Evolutionary conservation across 2,797 vertebrate genomes (phyloP).

Genomic region (Leucoraja ocellata): DNA sequence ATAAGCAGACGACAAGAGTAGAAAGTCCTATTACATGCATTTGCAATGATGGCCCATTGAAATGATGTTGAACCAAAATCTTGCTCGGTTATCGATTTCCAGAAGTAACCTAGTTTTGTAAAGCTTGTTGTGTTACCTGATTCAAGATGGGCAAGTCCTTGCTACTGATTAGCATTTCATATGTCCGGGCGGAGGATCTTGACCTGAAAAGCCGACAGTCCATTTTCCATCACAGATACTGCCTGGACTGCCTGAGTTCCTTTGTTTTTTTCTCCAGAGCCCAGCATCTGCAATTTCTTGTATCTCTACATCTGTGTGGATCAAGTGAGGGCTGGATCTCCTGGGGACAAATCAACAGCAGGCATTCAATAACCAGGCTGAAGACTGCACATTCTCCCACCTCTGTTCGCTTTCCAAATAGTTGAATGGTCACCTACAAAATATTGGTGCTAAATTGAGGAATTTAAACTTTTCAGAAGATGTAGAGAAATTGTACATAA

Average conservation of each 20-base stretch:
- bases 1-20: neutral
- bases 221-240: too few species aligned
- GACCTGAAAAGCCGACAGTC: too few species aligned
- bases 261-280: too few species aligned
- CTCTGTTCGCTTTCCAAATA: too few species aligned
- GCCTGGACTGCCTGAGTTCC: too few species aligned
- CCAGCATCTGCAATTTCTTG: neutral
- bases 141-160: neutral
- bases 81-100: neutral
- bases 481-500: neutral
- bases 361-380: neutral
- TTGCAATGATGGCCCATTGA: neutral
- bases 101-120: neutral
- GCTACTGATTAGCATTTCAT: neutral
- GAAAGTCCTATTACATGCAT: neutral
- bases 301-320: neutral
- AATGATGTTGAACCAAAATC: neutral
- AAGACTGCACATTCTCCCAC: neutral
- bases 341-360: neutral
- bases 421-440: too few species aligned
- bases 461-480: neutral
- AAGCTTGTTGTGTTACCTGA: too few species aligned
- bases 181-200: too few species aligned
- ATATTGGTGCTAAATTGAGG: neutral
- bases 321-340: neutral